These are phyloP conservation scores for Pygoscelis adeliae DNA, from an alignment of 2,113 vertebrate genomes.

Conservation along the genomic window DNA sequence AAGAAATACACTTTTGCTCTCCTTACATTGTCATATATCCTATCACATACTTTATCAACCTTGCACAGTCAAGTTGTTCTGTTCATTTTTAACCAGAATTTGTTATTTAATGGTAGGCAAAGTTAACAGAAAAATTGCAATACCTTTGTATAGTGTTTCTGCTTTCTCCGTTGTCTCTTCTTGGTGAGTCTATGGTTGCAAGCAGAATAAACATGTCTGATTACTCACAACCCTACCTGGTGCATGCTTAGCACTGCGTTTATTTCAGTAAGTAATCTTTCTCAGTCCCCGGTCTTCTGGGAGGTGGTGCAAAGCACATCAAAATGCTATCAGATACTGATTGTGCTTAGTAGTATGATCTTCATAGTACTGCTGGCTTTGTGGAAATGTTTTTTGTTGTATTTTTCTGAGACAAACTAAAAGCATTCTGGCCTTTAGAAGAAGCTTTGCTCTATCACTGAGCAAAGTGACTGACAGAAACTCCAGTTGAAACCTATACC, in stretches of 20 bases:
- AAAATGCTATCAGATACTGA: neutral
- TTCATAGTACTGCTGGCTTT: neutral
- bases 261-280: neutral
- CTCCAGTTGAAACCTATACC: neutral
- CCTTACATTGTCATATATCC: neutral
- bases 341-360: too few species aligned
- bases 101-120: neutral
- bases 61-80: neutral
- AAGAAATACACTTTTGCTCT: neutral
- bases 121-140: neutral
- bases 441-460: neutral
- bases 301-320: neutral
- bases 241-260: fast-evolving
- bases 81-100: neutral
- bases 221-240: neutral
- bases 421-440: neutral
- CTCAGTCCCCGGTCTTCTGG: neutral
- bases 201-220: neutral
- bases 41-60: neutral
- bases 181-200: neutral
- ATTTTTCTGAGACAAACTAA: neutral
- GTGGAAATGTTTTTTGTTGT: neutral
- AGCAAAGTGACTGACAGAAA: neutral
- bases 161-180: neutral
- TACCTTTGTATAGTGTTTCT: neutral